phyloP scores from a whole-genome alignment of 1,140 invertebrate species.

The Zelostemma sp. region DNA sequence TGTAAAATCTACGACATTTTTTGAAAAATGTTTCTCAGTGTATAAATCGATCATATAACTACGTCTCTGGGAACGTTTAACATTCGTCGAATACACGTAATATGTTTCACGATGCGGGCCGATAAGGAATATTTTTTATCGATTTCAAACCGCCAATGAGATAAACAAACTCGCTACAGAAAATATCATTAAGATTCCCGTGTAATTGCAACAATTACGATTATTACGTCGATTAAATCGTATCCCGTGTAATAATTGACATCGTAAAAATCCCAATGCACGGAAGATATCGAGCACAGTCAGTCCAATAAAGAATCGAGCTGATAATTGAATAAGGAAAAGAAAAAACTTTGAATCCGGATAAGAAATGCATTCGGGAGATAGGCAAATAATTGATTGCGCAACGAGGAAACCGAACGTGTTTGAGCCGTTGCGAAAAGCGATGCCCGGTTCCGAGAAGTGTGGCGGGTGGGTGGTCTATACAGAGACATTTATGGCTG shows the following conservation, averaged over 20 bases:
- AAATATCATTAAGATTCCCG: not conserved
- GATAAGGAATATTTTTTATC: not conserved
- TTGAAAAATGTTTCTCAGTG: too few relatives aligned
- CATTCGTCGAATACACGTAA: not conserved
- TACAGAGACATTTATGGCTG: slow-evolving; percentile 59
- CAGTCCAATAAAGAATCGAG: not conserved
- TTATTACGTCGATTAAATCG: not conserved
- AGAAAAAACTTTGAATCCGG: not conserved
- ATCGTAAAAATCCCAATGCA: not conserved
- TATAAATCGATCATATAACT: too few relatives aligned
- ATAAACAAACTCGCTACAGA: not conserved
- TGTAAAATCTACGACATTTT: not conserved
- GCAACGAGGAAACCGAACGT: slow-evolving; percentile 40
- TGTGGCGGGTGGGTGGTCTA: slow-evolving; percentile 57
- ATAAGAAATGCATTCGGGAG: slow-evolving; percentile 1
- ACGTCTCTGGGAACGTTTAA: too few relatives aligned
- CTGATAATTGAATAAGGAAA: not conserved
- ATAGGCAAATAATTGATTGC: slow-evolving; percentile 33
- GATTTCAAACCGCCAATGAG: not conserved
- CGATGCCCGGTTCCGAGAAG: slow-evolving; percentile 50
- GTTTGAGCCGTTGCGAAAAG: slow-evolving; percentile 49
- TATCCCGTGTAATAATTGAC: not conserved
- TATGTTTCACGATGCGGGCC: not conserved
- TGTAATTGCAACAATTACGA: slow-evolving; percentile 7
- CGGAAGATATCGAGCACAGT: not conserved